A percentile compares a stretch with the other conserved stretches of the same genome.
phyloP scores from a whole-genome alignment of 2,797 vertebrate species.

The Sebastolobus altivelis region DNA sequence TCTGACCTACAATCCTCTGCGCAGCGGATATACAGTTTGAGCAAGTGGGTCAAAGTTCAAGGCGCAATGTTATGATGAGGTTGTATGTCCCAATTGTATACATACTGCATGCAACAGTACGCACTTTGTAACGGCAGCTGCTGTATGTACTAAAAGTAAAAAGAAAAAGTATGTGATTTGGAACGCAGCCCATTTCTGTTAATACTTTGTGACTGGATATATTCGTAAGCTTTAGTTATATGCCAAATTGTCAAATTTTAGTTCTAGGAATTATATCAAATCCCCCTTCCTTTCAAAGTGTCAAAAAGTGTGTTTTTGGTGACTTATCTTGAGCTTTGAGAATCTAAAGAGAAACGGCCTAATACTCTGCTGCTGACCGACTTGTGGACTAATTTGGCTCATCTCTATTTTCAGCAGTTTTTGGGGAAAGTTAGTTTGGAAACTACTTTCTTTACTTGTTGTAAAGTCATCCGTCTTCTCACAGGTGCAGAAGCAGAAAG shows the following conservation, averaged over 20 bases:
- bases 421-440: neutral
- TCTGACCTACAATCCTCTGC: too few species aligned
- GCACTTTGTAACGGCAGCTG: too few species aligned
- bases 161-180: too few species aligned
- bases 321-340: neutral
- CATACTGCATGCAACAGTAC: too few species aligned
- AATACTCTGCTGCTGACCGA: neutral
- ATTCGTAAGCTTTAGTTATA: too few species aligned
- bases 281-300: neutral
- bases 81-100: too few species aligned
- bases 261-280: neutral
- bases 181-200: too few species aligned
- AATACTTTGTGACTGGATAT: too few species aligned
- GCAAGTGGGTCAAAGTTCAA: too few species aligned
- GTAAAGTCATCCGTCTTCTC: constrained; percentile 17
- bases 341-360: neutral
- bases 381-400: neutral
- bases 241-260: neutral
- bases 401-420: neutral
- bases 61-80: too few species aligned
- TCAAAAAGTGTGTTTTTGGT: neutral
- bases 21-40: too few species aligned
- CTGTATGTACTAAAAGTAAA: too few species aligned
- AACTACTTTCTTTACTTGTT: neutral
- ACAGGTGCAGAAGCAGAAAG: constrained; percentile 80